Base-by-base conservation (phyloP, 2,797 vertebrate species). In the Gambusia yucatana region DNA sequence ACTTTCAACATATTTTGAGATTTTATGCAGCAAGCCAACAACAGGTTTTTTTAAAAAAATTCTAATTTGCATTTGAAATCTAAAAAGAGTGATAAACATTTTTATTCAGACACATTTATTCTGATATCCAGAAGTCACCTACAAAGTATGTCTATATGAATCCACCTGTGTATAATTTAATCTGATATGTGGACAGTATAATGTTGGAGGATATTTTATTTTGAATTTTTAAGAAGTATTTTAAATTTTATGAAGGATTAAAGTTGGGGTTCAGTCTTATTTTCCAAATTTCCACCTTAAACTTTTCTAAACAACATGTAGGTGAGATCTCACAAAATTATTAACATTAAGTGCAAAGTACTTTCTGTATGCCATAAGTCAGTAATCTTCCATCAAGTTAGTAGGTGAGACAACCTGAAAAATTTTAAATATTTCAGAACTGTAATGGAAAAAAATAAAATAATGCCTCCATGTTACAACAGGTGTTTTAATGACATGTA, bases 351-450 rank as follows among this genome's bases (percentile, higher is more conserved):
- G 76, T 76, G 65, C 82, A 77, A 3, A n/a, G 50, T n/a, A 65
- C 46, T 63, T 67, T 17, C 47, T 81, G 43, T 46, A 20, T 63
- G 16, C 72, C 30, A 83, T 13, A 47, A 55, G 8, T 65, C 74
- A 77, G 72, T 77, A 16, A 88, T 65, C 82, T 80, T 81, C 78
- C 77, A 65, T 76, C 36, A 2, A 36, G 17, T 69, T 67, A 70
- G 39, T n/a, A 63, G 7, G 33, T 0, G 8, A 77, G 20, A 36
- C 46, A 55, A 46, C 8, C 25, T 36, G n/a, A 75, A 74, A 71
- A 0, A 14, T 30, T 43, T 33, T 11, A 30, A 39, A 59, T 0
- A 50, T 76, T 6, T 14, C 28, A 3, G 5, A 22, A 43, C 30
- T 22, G 2, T 1, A 0, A 28, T 50, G 11, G 43, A 22, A 59